phyloP scores from a whole-genome alignment of 2,113 vertebrate genomes.

The Notiomystis cincta region DNA sequence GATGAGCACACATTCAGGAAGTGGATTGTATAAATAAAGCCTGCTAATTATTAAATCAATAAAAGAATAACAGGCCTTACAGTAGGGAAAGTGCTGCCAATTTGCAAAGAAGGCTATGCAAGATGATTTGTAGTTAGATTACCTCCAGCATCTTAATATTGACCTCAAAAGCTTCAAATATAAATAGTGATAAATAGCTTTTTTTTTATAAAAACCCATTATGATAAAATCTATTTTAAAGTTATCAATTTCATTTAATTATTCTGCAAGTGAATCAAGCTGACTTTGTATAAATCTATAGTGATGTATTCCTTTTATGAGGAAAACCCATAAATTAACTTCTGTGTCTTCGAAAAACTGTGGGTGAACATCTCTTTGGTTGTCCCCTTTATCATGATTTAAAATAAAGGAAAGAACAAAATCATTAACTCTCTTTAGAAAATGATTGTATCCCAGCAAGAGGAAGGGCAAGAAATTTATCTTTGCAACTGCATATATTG shows the following conservation, averaged over 20 bases:
- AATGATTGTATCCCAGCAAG: background rate
- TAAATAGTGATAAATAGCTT: background rate
- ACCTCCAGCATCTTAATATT: background rate
- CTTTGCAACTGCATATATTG: background rate
- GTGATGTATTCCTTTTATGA: background rate
- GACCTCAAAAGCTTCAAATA: background rate
- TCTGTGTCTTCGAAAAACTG: rapidly evolving
- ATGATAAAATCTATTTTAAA: background rate
- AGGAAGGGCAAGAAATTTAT: background rate
- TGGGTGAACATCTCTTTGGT: background rate
- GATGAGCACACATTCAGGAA: background rate
- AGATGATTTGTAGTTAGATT: background rate
- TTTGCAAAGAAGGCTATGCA: background rate
- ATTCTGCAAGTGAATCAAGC: background rate
- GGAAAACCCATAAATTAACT: background rate
- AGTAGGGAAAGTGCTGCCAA: background rate
- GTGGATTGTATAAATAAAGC: background rate
- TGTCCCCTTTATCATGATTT: rapidly evolving
- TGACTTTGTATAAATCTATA: background rate
- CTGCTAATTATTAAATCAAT: conserved; percentile 8
- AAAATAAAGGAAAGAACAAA: background rate
- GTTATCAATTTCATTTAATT: background rate
- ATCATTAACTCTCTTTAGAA: background rate
- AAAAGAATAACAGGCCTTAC: background rate
- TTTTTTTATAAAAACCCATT: background rate